Evolutionary conservation across 2,797 vertebrate species (phyloP), one percentile per base, ranked within the genome.

Genomic region (Epinephelus coioides): DNA sequence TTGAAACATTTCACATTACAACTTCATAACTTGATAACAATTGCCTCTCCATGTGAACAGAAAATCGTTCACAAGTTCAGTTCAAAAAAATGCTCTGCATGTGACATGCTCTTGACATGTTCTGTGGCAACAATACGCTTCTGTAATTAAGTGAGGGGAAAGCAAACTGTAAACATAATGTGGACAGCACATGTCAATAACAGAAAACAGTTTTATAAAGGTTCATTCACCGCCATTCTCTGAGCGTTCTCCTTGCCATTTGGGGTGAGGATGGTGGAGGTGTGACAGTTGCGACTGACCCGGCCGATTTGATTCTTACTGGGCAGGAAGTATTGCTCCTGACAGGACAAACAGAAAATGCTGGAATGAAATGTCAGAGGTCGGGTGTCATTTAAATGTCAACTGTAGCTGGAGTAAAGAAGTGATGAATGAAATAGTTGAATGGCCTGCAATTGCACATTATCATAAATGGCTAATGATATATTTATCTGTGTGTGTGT

Each of bases 221-320:
- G 64, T 78, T 40, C 25, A 89, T 89, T 96, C 81, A 97, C 96
- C 70, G 94, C 92, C 81, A 96, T 93, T 74, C 95, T 96, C 79
- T 97, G 96, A 65, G 95, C 95, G 1, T 96, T 95, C 70, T 96
- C 96, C 70, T 97, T 97, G 84, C 95, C 94, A 11, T 95, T 96
- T 38, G 96, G 96, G 40, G 96, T 97, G 18, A 92, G 76, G 89
- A 96, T 95, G 77, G 83, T 89, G 38, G 95, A 95, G 2, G 96
- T 97, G 87, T 96, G 96, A 86, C 96, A 97, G 87, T 90, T 95
- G 57, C 91, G 94, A 81, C 86, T 77, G 44, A 92, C 81, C 81
- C 89, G 94, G 73, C 94, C 91, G n/a, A 96, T 87, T 47, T 95
- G 93, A 72, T 96, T 96, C 81, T 91, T 95, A 62, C 91, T 94